Conservation (phyloP, 2,113 vertebrate species). For the Coryphaenoides rupestris region DNA sequence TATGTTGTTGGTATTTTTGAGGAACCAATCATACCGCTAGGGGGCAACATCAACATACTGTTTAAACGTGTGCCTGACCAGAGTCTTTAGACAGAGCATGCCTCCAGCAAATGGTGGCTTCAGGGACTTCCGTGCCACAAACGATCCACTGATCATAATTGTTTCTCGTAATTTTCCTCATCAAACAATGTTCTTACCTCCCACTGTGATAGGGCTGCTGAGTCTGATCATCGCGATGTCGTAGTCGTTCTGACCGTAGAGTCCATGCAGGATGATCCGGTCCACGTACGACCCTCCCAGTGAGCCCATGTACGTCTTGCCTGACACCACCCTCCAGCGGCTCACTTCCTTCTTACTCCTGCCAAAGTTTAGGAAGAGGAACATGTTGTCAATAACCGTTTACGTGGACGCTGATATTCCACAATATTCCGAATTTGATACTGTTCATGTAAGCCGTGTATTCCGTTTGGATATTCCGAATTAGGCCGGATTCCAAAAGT, state of each 20-base stretch:
- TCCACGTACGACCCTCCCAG: constrained; percentile 69
- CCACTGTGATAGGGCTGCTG: constrained; percentile 62
- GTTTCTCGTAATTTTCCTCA: no score
- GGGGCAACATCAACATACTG: constrained; percentile 17
- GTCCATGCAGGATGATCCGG: constrained; percentile 72
- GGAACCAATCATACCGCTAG: constrained; percentile 21
- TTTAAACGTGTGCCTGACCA: not conserved
- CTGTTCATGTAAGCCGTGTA: no score
- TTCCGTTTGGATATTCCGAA: no score
- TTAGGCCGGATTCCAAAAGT: no score
- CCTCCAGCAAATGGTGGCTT: not conserved
- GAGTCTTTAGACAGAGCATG: no score
- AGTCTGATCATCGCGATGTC: constrained; percentile 87
- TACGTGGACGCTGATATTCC: no score
- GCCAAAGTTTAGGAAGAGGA: not conserved
- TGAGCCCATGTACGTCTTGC: constrained; percentile 57
- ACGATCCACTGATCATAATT: not conserved
- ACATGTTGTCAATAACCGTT: not conserved
- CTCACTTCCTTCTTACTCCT: constrained; percentile 54
- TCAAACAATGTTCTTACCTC: constrained; percentile 72
- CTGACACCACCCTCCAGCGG: constrained; percentile 77
- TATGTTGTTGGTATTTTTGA: no score
- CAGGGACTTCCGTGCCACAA: not conserved
- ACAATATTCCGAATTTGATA: no score
- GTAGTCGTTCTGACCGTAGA: constrained; percentile 65